These are phyloP conservation scores for Euplagia quadripunctaria DNA, from an alignment of 2,888 invertebrate species.

Conservation along the genomic window DNA sequence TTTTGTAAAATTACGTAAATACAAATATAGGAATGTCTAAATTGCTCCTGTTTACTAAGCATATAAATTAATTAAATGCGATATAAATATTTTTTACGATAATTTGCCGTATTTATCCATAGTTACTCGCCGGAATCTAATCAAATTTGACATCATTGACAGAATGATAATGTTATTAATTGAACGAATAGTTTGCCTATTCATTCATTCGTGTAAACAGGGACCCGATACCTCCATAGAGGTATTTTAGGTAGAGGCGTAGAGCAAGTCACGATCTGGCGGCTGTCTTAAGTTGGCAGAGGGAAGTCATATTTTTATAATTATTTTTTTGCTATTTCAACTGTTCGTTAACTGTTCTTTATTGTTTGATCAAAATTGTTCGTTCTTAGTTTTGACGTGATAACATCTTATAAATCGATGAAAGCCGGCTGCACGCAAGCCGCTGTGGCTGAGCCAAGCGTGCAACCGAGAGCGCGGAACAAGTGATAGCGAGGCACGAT, in stretches of 20 bases:
- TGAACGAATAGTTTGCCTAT: not conserved
- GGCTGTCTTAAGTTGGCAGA: no score
- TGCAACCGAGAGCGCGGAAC: no score
- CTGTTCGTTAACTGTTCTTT: no score
- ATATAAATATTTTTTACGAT: conserved; percentile 16
- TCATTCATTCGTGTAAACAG: not conserved
- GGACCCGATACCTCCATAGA: not conserved
- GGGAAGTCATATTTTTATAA: no score
- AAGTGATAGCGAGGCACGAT: no score
- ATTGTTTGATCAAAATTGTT: no score
- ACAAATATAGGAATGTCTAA: conserved; percentile 35
- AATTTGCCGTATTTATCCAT: conserved; percentile 17
- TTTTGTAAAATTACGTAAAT: conserved; percentile 30
- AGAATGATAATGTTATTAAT: not conserved
- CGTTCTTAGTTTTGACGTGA: no score
- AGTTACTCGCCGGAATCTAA: conserved; percentile 25
- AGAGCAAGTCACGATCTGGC: not conserved
- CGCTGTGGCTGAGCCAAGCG: no score
- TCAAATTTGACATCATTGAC: conserved; percentile 4
- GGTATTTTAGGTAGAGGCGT: not conserved
- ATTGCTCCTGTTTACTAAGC: conserved; percentile 20
- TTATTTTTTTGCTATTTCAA: no score
- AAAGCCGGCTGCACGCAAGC: no score
- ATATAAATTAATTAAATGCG: conserved; percentile 30
- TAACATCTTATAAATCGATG: no score